These are phyloP conservation scores for Reinhardtius hippoglossoides DNA, from an alignment of 2,113 vertebrate genomes.

Conservation along the genomic window DNA sequence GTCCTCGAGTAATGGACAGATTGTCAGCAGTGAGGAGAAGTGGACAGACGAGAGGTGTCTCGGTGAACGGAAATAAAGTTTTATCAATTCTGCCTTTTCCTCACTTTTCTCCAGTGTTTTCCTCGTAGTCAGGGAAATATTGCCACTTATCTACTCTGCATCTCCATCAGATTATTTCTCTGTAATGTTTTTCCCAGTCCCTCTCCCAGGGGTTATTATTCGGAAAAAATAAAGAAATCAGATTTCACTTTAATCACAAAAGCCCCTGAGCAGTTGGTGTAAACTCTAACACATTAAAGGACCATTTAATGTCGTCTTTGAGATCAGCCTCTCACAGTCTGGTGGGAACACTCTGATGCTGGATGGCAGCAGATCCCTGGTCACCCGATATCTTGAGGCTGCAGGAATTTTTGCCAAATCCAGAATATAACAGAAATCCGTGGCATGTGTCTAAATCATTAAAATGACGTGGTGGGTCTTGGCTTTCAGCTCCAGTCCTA, in stretches of 20 bases:
- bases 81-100: not conserved
- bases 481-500: constrained; percentile 25
- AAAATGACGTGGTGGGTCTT: constrained; percentile 36
- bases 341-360: not conserved
- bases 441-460: constrained; percentile 56
- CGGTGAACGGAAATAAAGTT: not conserved
- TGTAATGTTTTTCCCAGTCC: not conserved
- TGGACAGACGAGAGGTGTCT: not conserved
- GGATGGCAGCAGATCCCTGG: constrained; percentile 2
- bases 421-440: constrained; percentile 35
- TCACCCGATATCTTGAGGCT: constrained; percentile 31
- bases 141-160: not conserved
- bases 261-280: not conserved
- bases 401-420: constrained; percentile 26
- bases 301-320: not conserved
- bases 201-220: not conserved
- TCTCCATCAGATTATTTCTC: not conserved
- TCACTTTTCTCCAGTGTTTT: not conserved
- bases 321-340: constrained; percentile 1
- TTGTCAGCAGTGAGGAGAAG: too few relatives aligned
- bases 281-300: constrained; percentile 7
- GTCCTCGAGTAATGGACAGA: not conserved
- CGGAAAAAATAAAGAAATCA: not conserved
- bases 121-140: not conserved
- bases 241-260: constrained; percentile 6